Conservation (phyloP, 2,797 vertebrate genomes). For the Smutsia gigantea region DNA sequence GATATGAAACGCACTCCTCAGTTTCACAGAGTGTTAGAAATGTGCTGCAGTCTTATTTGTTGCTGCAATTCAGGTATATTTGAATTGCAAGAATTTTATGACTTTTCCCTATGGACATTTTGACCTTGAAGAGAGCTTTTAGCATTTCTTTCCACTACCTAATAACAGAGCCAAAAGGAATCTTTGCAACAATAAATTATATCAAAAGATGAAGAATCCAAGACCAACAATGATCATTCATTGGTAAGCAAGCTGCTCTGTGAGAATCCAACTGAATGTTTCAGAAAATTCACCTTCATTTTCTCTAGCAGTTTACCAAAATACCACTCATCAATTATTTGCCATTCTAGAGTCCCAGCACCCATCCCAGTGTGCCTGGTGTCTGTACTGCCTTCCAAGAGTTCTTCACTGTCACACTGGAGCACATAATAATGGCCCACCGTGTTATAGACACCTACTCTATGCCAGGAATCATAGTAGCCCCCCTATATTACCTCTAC, state of each 20-base stretch:
- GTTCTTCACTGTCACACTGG: neutral
- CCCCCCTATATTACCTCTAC: neutral
- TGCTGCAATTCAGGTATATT: neutral
- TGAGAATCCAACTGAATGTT: slow-evolving; percentile 7
- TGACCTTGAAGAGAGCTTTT: neutral
- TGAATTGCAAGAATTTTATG: neutral
- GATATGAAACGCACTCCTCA: neutral
- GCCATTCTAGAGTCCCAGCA: neutral
- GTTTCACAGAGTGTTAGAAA: neutral
- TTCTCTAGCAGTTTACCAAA: neutral
- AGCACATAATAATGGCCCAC: neutral
- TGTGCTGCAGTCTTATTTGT: neutral
- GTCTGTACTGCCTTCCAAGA: neutral
- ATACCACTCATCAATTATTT: neutral
- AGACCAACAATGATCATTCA: neutral
- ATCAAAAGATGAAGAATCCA: neutral
- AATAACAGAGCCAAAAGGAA: neutral
- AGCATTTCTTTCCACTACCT: neutral
- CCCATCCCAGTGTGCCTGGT: no score
- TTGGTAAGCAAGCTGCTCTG: neutral
- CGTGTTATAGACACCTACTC: neutral
- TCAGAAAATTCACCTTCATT: neutral
- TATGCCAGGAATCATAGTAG: neutral
- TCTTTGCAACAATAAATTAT: neutral
- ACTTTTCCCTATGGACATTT: neutral